A percentile compares a stretch with the other conserved stretches of the same genome.
phyloP scores from a whole-genome alignment of 2,797 vertebrate species.

The Rallus crepitans region DNA sequence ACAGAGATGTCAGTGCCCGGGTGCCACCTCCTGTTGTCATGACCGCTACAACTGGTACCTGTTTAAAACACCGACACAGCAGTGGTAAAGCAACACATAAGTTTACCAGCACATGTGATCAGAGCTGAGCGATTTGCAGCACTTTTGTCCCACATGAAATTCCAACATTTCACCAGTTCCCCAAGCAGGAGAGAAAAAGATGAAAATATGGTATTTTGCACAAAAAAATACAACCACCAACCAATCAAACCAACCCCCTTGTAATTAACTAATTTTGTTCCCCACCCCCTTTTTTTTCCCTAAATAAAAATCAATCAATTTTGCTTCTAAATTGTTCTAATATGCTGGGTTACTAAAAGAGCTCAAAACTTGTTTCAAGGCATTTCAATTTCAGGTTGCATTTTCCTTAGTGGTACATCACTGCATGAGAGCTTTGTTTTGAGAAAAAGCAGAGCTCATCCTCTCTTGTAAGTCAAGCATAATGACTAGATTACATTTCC shows the following conservation, averaged over 20 bases:
- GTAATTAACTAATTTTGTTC: no score
- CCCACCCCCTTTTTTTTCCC: no score
- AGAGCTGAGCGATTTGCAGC: background rate
- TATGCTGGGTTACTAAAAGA: background rate
- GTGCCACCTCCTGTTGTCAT: conserved; percentile 87
- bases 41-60: conserved; percentile 86
- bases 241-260: no score
- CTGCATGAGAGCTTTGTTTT: background rate
- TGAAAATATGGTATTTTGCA: background rate
- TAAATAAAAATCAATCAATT: background rate
- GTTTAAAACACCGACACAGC: background rate
- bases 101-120: background rate
- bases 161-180: background rate
- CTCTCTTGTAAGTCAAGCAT: background rate
- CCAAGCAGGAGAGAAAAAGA: background rate
- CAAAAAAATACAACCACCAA: background rate
- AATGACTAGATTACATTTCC: background rate
- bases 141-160: background rate
- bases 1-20: conserved; percentile 84
- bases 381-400: background rate
- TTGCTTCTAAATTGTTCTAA: background rate
- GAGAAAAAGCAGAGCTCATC: background rate
- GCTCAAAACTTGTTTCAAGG: background rate
- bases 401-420: background rate
- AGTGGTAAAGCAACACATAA: background rate